These are phyloP conservation scores for Drosophila rubida DNA, from an alignment of 2,888 invertebrate species.

Conservation along the genomic window DNA sequence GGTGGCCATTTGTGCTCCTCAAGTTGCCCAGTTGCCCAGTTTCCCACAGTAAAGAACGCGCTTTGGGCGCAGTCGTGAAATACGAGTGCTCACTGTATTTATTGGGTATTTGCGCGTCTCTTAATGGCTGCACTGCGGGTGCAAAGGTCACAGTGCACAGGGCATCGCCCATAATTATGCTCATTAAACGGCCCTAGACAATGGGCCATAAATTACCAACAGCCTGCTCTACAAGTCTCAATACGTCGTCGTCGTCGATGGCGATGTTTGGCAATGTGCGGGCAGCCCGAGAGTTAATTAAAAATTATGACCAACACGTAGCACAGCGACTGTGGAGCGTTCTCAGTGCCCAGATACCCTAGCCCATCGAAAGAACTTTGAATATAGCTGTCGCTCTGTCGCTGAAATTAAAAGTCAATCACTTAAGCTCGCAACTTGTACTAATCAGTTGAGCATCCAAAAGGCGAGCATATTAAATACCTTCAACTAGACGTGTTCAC, in stretches of 20 bases:
- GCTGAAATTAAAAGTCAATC: no score
- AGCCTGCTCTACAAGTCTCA: slow-evolving; percentile 35
- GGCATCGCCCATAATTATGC: slow-evolving; percentile 33
- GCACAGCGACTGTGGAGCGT: neutral
- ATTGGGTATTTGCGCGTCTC: neutral
- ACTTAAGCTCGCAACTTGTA: no score
- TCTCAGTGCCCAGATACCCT: neutral
- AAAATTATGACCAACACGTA: slow-evolving; percentile 68
- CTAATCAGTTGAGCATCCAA: no score
- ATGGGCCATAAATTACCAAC: neutral
- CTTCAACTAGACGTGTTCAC: no score
- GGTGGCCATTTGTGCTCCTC: slow-evolving; percentile 27
- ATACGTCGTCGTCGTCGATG: slow-evolving; percentile 43
- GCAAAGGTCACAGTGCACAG: slow-evolving; percentile 38
- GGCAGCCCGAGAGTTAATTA: slow-evolving; percentile 63
- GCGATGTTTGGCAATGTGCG: slow-evolving; percentile 53
- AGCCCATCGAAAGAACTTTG: no score
- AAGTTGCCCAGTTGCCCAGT: no score
- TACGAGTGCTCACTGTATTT: neutral
- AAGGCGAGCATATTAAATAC: no score
- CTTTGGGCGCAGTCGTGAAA: slow-evolving; percentile 8
- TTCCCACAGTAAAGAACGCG: slow-evolving; percentile 16
- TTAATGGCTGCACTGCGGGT: neutral
- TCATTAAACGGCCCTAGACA: slow-evolving; percentile 14
- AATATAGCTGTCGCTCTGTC: no score